Base-by-base conservation (phyloP, 1,140 invertebrate species). In the Drosophila watanabei region DNA sequence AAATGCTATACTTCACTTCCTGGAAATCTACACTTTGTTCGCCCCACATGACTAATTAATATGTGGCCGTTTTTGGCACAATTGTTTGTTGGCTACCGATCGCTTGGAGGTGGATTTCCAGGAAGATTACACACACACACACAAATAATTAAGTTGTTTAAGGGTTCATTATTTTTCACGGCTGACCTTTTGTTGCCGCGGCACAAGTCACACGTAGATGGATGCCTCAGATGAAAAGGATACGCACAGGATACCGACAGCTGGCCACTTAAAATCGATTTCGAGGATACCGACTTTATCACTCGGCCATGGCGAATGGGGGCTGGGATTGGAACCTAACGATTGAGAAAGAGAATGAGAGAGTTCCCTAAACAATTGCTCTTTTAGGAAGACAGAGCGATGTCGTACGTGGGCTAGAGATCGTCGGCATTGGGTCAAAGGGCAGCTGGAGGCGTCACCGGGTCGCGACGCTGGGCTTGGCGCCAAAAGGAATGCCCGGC, bases 81-180 rank as follows among this genome's bases (percentile, higher is more conserved):
- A 86, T 86, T 86, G 82, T 87, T 87, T 80, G 57, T 87, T 80
- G 57, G 85, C 85, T 80, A 89, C 85, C 81, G 83, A 80, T 63
- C 32, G 57, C 33, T 54, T 71, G 39, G 57, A 85, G 49, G 52
- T 81, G 69, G 62, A 79, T 46, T 88, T 88, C 85, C 81, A 79
- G 85, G 85, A 88, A 88, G 63, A 70, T 77, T 79, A 72, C 77
- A 72, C 48, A 49, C 76, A 72, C 77, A 72, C 48, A 49, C 76
- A 79, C 77, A 79, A 89, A 88, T 89, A 88, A 88, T 88, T 88
- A 88, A 85, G 86, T 85, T 88, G 85, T 88, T 88, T 89, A 81
- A 63, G 81, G 78, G 65, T 69, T 81, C 85, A 88, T 88, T 88
- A 88, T 85, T 88, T 81, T 88, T 88, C 85, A 88, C 85, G 85